Evolutionary conservation across 1,140 invertebrate species (phyloP), one percentile per base, ranked within the genome.

Genomic region (Ephestia elutella): DNA sequence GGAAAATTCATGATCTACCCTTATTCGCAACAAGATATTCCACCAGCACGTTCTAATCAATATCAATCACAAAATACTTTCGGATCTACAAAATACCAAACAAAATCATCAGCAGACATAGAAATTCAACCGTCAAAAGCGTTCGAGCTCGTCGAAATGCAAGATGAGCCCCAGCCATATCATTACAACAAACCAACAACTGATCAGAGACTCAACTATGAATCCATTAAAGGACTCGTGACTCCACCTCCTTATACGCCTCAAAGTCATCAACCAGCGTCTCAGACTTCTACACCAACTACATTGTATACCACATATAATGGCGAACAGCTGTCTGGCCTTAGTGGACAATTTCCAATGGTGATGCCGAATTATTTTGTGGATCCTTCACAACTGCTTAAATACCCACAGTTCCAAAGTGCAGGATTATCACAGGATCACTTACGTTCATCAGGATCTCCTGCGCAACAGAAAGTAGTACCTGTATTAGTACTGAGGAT

Each of bases 1-100:
- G 89, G 89, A 35, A 91, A 89, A 69, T 91, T 90, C 63, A 86
- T 90, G 82, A 81, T 91, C 53, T 92, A 92, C 70, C 90, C 91
- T 35, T 92, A 92, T 63, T 92, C 90, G 2, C 91, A 92, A 76
- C 82, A 90, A 62, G 90, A 92, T 65, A 90, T 90, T 54, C 90
- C 87, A 15, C 63, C 89, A 21, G 30, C 72, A 5, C 54, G 35
- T 60, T 49, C 73, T 19, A 73, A 59, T 35, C 55, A 59, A 17
- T 62, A 73, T 13, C 15, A 21, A 17, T 49, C 54, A 15, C 18
- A 18, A 25, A 18, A 56, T 28, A 3, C 21, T 25, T 17, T 20
- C 18, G 21, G 44, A 0, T 49, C 44, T n/a, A n/a, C 56, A 49
- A 18, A 18, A 0, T 13, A 2, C 4, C 44, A 49, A 11, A 56